phyloP scores from a whole-genome alignment of 1,140 invertebrate species.

The Acromyrmex echinatior region DNA sequence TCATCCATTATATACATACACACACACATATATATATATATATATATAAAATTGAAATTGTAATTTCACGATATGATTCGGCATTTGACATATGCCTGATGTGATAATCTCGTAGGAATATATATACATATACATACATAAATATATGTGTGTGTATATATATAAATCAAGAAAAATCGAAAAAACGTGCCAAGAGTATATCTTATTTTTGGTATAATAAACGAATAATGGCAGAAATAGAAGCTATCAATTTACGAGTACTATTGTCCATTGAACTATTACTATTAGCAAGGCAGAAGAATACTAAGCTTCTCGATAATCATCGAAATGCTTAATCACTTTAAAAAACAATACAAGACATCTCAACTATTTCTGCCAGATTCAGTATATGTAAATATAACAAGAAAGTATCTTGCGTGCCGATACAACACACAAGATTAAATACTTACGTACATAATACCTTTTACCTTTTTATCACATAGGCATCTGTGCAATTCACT shows the following conservation, averaged over 20 bases:
- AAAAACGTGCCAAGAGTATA: conserved; percentile 27
- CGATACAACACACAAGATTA: conserved; percentile 85
- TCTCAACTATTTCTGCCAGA: conserved; percentile 55
- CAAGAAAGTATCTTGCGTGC: conserved; percentile 77
- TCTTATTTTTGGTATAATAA: conserved; percentile 1
- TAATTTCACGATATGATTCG: too few relatives aligned
- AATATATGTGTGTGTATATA: too few relatives aligned
- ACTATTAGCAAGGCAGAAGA: not conserved
- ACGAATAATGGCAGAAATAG: conserved; percentile 42
- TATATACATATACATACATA: not conserved
- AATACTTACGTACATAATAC: conserved; percentile 82
- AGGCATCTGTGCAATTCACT: not conserved
- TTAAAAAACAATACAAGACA: not conserved
- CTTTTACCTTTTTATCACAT: conserved; percentile 50
- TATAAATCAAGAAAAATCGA: conserved; percentile 49
- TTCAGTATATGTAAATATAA: conserved; percentile 63
- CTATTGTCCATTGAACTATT: not conserved
- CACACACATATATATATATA: not conserved
- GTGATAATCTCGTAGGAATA: not conserved
- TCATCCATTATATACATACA: not conserved
- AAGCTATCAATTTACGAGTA: not conserved
- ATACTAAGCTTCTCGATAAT: conserved; percentile 6
- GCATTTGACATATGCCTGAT: too few relatives aligned
- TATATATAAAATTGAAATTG: not conserved
- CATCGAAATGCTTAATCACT: not conserved